These are phyloP conservation scores for Sterrhoptilus dennistouni DNA, from an alignment of 2,113 vertebrate species.

Conservation along the genomic window DNA sequence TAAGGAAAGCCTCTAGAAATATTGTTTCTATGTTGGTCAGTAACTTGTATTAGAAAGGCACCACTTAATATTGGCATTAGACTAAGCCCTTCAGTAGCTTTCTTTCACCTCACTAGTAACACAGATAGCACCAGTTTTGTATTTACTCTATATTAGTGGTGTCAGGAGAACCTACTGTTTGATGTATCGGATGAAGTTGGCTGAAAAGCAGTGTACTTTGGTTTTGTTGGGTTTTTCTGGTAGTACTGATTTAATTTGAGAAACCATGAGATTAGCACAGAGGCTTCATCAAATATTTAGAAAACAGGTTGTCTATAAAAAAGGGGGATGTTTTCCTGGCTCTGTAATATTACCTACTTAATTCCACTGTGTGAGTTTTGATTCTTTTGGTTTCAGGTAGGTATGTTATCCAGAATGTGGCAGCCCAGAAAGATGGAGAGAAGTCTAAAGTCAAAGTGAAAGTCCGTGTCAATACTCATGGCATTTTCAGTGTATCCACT, in stretches of 20 bases:
- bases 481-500: slow-evolving; percentile 81
- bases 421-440: slow-evolving; percentile 80
- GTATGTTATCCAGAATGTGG: slow-evolving; percentile 81
- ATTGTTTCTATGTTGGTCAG: background rate
- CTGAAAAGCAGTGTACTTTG: background rate
- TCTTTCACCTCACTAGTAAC: background rate
- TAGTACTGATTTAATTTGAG: background rate
- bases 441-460: slow-evolving; percentile 84
- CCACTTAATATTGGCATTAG: background rate
- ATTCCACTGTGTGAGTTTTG: background rate
- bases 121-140: background rate
- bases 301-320: background rate
- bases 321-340: background rate
- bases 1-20: background rate
- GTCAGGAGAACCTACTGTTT: background rate
- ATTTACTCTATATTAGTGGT: background rate
- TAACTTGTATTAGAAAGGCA: background rate
- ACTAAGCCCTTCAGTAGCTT: background rate
- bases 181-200: background rate
- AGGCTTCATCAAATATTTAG: background rate
- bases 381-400: slow-evolving; percentile 67
- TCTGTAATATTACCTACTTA: background rate
- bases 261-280: background rate
- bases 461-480: slow-evolving; percentile 78
- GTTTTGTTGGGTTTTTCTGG: background rate